Conservation (phyloP, 2,888 invertebrate species). For the Hyposoter dolosus region DNA sequence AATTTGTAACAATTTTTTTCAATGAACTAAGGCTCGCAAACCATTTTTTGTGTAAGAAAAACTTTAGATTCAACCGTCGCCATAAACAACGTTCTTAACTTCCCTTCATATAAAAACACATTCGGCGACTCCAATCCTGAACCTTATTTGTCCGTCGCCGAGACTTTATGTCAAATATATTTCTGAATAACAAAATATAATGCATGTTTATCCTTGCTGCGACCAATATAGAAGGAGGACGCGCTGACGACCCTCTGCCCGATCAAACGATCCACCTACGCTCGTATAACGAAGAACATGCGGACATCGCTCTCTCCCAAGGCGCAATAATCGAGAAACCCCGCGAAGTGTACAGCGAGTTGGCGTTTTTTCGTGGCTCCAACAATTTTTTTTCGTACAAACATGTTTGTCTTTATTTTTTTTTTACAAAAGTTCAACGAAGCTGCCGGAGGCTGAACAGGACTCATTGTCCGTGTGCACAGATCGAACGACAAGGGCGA, state of each 20-base stretch:
- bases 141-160: no score
- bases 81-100: no score
- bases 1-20: no score
- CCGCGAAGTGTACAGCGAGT: neutral
- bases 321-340: neutral
- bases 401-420: neutral
- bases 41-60: no score
- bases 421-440: neutral
- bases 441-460: neutral
- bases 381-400: neutral
- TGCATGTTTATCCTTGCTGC: slow-evolving; percentile 1
- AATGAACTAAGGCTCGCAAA: no score
- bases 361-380: neutral
- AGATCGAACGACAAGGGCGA: neutral
- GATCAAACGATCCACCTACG: slow-evolving; percentile 51
- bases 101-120: no score
- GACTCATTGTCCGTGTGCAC: neutral
- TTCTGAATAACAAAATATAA: neutral
- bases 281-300: slow-evolving; percentile 41
- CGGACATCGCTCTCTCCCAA: slow-evolving; percentile 31
- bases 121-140: no score
- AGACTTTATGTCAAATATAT: no score
- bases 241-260: slow-evolving; percentile 40
- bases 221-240: slow-evolving; percentile 50
- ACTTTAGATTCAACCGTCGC: no score